phyloP scores from a whole-genome alignment of 2,797 vertebrate genomes.

The Periophthalmus magnuspinnatus region DNA sequence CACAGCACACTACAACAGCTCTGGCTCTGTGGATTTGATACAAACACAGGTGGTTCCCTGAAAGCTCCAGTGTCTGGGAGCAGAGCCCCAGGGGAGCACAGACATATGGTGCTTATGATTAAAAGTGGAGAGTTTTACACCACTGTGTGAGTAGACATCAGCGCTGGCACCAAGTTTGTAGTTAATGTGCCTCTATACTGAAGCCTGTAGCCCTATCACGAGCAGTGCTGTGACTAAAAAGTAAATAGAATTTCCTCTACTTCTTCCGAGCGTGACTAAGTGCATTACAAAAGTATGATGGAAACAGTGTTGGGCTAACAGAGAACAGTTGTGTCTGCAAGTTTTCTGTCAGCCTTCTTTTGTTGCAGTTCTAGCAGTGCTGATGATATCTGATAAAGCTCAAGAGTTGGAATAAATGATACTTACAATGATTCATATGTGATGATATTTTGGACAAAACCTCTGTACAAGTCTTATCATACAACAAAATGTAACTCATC shows the following conservation, averaged over 20 bases:
- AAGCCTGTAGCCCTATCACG: neutral
- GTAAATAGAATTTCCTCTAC: conserved; percentile 6
- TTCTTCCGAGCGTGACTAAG: conserved; percentile 1
- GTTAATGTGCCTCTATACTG: neutral
- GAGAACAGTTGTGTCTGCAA: neutral
- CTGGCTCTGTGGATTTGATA: conserved; percentile 32
- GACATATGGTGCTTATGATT: conserved; percentile 68
- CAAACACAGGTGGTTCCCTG: conserved; percentile 50
- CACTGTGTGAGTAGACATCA: conserved; percentile 6
- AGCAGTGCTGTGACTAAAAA: conserved; percentile 10
- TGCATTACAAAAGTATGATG: conserved; percentile 2
- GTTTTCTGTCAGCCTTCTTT: neutral
- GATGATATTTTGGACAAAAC: neutral
- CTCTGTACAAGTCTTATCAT: neutral
- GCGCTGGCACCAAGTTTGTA: neutral
- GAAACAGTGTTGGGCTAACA: neutral
- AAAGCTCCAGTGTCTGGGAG: conserved; percentile 44
- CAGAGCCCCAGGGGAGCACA: conserved; percentile 43
- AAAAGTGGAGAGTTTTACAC: conserved; percentile 55
- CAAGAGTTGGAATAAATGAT: no score
- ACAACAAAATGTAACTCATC: neutral
- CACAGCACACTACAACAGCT: neutral
- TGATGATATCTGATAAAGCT: neutral
- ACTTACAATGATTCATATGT: neutral
- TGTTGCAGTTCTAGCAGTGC: neutral